Base-by-base conservation (phyloP, 2,888 invertebrate genomes). In the Spodoptera picta region DNA sequence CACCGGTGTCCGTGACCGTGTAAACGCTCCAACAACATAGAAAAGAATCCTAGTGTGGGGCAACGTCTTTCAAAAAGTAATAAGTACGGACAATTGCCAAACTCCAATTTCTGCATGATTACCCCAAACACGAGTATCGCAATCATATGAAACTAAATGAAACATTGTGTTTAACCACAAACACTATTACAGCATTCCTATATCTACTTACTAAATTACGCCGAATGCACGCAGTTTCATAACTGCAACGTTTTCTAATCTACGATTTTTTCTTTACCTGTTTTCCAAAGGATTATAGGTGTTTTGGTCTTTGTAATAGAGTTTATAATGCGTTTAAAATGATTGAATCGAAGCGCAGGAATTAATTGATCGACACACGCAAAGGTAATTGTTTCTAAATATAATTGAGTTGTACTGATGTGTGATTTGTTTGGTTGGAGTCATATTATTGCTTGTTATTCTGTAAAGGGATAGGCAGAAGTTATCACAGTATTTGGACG, bases 131-230 rank as follows among this genome's bases (percentile, higher is more conserved):
- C 3, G 10, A 44, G 9, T 9, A 11, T 36, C 44, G 55, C 44
- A 45, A 42, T 72, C 59, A 72, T 59, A 65, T 46, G 44, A 48
- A 55, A 19, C 53, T 43, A 50, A 12, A 67, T 56, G 57, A 69
- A 59, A 60, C 49, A n/a, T 46, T 5, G 51, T 44, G 65, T 54
- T 59, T 3, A 54, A 45, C 45, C 12, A 23, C 47, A 42, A 65
- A 59, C 5, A 48, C 23, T 62, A 70, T 77, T 77, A 77, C 77
- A 66, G 64, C 76, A 77, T 75, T 66, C 68, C 73, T 51, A 51
- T 7, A 36, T 36, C 36, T 56, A 68, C 61, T 24, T 56, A 68
- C 61, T 24, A 76, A 76, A 77, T 77, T 56, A 69, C 63, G 50
- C 4, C 60, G 52, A 77, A 72, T 19, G 10, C 55, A 71, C 43